A percentile compares a stretch with the other conserved stretches of the same genome.
phyloP scores from a whole-genome alignment of 23 tunicate species.

The Clavelina lepadiformis region DNA sequence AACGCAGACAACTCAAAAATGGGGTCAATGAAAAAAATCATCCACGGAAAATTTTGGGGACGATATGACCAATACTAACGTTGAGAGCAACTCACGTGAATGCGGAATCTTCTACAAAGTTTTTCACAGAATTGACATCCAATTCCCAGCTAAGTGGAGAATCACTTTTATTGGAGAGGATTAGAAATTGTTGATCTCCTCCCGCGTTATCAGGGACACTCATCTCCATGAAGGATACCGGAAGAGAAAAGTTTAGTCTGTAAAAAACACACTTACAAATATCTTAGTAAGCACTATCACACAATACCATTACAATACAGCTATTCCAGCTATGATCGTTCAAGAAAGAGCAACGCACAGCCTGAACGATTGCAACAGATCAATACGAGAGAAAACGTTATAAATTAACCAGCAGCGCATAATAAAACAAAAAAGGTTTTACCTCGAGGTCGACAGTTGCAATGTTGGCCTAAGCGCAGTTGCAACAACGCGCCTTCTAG shows the following conservation, averaged over 20 bases:
- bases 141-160: slow-evolving; percentile 49
- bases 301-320: no score
- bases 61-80: no score
- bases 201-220: slow-evolving; percentile 72
- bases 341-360: no score
- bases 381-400: no score
- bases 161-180: slow-evolving; percentile 37
- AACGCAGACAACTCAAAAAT: no score
- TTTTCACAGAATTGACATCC: slow-evolving; percentile 6
- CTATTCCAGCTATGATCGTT: no score
- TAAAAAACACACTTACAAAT: background rate
- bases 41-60: no score
- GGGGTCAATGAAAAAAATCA: no score
- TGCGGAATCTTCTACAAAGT: slow-evolving; percentile 40
- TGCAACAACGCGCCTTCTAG: slow-evolving; percentile 75
- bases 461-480: slow-evolving; percentile 70
- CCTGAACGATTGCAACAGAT: no score
- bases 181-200: slow-evolving; percentile 58
- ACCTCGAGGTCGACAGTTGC: slow-evolving; percentile 51
- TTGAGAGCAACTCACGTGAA: slow-evolving; percentile 65
- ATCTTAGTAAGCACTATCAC: background rate
- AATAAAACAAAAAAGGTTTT: background rate
- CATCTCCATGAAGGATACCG: slow-evolving; percentile 60
- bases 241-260: slow-evolving; percentile 72
- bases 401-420: no score